Conservation (phyloP, 2,113 vertebrate species). For the Pithys albifrons region DNA sequence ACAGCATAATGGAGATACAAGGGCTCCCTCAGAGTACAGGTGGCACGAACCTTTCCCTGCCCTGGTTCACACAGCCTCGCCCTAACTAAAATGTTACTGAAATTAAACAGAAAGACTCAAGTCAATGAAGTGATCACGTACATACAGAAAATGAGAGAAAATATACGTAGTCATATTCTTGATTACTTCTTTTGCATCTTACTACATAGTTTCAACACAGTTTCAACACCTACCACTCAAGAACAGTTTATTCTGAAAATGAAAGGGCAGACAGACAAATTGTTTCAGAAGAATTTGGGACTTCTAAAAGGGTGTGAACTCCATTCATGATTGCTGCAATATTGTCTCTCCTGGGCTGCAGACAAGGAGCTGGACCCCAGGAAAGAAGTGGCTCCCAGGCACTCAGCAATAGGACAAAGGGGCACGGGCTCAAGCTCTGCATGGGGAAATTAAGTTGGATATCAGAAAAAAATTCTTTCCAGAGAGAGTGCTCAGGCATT, state of each 20-base stretch:
- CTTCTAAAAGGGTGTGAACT: neutral
- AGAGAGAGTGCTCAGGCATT: too few relatives aligned
- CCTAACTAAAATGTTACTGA: neutral
- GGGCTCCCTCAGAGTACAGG: neutral
- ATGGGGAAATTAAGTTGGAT: too few relatives aligned
- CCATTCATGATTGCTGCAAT: neutral
- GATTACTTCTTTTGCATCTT: neutral
- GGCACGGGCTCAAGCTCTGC: too few relatives aligned
- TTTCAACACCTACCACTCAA: neutral
- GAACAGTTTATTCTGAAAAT: neutral
- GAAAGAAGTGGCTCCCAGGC: neutral
- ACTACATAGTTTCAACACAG: neutral
- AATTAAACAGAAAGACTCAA: neutral
- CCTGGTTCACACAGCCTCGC: neutral
- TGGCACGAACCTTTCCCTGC: neutral
- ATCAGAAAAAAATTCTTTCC: too few relatives aligned
- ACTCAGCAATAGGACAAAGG: too few relatives aligned
- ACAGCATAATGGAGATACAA: neutral
- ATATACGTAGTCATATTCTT: fast-evolving
- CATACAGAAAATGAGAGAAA: neutral
- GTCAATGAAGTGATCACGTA: neutral
- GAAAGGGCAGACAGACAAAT: neutral
- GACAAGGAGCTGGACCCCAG: neutral
- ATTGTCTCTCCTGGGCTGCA: neutral
- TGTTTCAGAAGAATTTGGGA: neutral